Evolutionary conservation across 2,797 vertebrate genomes (phyloP).

Genomic region (Ciconia nigra): DNA sequence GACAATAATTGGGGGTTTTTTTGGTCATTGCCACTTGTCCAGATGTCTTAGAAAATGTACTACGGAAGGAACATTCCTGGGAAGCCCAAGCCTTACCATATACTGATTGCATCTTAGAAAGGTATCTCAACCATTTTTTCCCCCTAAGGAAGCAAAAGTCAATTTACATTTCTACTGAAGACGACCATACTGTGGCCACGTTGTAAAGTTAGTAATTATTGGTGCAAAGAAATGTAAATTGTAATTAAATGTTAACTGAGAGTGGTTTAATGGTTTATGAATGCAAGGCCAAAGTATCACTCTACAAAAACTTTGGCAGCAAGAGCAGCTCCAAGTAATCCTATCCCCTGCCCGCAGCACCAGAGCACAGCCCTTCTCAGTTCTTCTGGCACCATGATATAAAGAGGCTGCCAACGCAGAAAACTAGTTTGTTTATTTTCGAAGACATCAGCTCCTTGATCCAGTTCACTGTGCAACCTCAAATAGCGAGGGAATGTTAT

Average conservation of each 20-base stretch:
- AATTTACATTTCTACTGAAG: background rate
- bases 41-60: background rate
- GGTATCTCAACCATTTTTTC: background rate
- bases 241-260: conserved; percentile 25
- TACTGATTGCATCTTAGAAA: background rate
- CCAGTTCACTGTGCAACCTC: conserved; percentile 25
- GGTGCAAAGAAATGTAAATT: background rate
- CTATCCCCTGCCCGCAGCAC: background rate
- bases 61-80: background rate
- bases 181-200: background rate
- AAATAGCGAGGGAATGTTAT: background rate
- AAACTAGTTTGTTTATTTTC: conserved; percentile 31
- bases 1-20: background rate
- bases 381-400: background rate
- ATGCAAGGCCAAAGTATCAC: background rate
- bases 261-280: conserved; percentile 5
- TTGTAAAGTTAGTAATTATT: background rate
- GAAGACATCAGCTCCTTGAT: conserved; percentile 1
- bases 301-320: background rate
- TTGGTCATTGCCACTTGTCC: background rate
- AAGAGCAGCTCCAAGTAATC: background rate
- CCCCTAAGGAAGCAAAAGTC: background rate
- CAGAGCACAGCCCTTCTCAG: background rate
- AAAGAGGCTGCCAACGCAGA: conserved; percentile 21
- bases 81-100: background rate